Conservation (phyloP, 2,113 vertebrate genomes). For the Halichoeres trimaculatus region DNA sequence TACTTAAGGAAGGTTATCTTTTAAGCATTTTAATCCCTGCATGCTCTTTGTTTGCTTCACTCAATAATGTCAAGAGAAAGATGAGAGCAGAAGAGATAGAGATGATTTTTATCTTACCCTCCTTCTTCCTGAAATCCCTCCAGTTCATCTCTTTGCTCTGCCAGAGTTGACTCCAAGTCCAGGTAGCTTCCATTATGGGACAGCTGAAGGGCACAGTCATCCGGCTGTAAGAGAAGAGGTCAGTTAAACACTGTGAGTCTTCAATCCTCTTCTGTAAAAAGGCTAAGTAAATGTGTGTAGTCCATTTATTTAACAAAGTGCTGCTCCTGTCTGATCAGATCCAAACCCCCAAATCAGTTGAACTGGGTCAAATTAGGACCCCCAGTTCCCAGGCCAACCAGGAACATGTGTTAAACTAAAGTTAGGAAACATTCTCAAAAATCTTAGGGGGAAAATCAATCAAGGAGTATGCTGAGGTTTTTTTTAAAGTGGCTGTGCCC, state of each 20-base stretch:
- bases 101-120: conserved; percentile 87
- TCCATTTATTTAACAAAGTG: neutral
- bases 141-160: conserved; percentile 93
- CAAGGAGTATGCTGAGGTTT: neutral
- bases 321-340: neutral
- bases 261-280: neutral
- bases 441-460: neutral
- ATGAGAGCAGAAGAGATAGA: conserved; percentile 8
- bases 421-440: neutral
- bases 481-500: too few relatives aligned
- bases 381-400: too few relatives aligned
- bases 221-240: conserved; percentile 84
- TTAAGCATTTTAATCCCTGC: neutral
- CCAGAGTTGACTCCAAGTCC: conserved; percentile 95
- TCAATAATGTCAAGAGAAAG: neutral
- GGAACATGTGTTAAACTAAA: conserved; percentile 5
- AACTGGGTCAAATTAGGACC: neutral
- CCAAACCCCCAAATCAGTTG: neutral
- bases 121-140: conserved; percentile 96
- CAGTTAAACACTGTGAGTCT: conserved; percentile 18
- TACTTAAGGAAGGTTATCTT: conserved; percentile 5
- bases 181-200: conserved; percentile 96
- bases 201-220: conserved; percentile 94
- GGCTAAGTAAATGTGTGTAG: neutral
- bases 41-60: neutral